A percentile compares a stretch with the other conserved stretches of the same genome.
phyloP scores from a whole-genome alignment of 2,888 invertebrate species.

The Oligia fasciuncula region DNA sequence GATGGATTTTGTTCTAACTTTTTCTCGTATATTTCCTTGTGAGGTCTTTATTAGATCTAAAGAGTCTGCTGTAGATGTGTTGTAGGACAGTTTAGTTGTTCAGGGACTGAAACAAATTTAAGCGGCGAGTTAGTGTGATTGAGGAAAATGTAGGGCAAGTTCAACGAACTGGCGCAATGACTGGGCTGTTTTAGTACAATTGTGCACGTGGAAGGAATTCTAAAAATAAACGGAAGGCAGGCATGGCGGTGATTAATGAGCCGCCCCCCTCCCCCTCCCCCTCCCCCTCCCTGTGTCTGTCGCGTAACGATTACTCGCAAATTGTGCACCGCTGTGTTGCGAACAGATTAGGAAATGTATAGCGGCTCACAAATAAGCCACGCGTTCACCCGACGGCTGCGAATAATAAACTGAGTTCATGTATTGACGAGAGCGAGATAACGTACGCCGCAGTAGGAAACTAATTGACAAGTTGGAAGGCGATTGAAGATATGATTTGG shows the following conservation, averaged over 20 bases:
- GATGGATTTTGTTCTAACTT: conserved; percentile 25
- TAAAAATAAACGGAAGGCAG: conserved; percentile 48
- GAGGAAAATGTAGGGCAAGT: conserved; percentile 27
- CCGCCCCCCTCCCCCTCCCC: neutral
- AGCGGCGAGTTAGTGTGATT: conserved; percentile 1
- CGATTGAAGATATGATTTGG: neutral
- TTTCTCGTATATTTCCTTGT: neutral
- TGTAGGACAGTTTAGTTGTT: neutral
- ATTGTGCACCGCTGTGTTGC: conserved; percentile 23
- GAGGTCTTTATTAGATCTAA: neutral
- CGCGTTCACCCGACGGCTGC: neutral
- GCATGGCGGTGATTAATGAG: conserved; percentile 51
- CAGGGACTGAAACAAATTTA: conserved; percentile 3
- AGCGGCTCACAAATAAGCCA: neutral
- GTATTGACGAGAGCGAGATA: conserved; percentile 1
- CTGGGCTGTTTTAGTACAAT: conserved; percentile 32
- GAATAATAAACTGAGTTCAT: neutral
- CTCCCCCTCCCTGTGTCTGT: neutral
- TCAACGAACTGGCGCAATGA: conserved; percentile 45
- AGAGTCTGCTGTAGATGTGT: neutral
- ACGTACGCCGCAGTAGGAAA: neutral
- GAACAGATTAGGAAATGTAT: neutral
- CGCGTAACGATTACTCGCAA: conserved; percentile 6
- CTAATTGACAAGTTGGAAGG: neutral
- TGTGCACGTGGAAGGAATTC: conserved; percentile 30